Conservation (phyloP, 2,888 invertebrate genomes). For the Clivina fossor region DNA sequence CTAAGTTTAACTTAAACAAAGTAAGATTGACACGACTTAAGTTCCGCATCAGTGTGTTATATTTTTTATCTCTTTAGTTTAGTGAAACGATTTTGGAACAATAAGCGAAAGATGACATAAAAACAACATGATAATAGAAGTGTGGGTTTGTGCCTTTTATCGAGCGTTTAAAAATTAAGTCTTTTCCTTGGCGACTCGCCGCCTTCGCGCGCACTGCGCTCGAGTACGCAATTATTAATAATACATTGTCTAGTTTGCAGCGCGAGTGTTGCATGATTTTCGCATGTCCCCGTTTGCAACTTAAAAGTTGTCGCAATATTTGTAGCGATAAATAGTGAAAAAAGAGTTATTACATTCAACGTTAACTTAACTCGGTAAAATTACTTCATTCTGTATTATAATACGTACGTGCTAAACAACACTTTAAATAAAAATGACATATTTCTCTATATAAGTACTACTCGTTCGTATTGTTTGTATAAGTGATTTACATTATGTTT, state of each 20-base stretch:
- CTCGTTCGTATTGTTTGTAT: background rate
- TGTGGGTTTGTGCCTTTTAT: no score
- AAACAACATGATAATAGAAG: no score
- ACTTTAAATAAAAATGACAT: background rate
- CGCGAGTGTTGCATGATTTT: conserved; percentile 32
- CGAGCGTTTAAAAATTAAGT: no score
- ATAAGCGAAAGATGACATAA: no score
- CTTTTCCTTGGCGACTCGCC: no score
- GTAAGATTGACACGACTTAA: no score
- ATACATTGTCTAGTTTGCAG: conserved; percentile 30
- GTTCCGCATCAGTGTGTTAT: no score
- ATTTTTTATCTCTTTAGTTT: no score
- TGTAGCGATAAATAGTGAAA: conserved; percentile 28
- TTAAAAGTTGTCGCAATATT: conserved; percentile 22
- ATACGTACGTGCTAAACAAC: conserved; percentile 11
- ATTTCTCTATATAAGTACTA: background rate
- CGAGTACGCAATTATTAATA: conserved; percentile 33
- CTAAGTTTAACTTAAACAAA: no score
- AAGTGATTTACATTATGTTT: conserved; percentile 9
- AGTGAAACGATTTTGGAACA: no score
- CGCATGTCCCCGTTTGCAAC: conserved; percentile 32
- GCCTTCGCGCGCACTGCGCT: conserved; percentile 19
- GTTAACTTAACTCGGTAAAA: conserved; percentile 20
- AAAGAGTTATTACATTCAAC: conserved; percentile 28
- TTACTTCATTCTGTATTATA: conserved; percentile 11